phyloP scores from a whole-genome alignment of 2,888 invertebrate genomes.

The Hemaris fuciformis region DNA sequence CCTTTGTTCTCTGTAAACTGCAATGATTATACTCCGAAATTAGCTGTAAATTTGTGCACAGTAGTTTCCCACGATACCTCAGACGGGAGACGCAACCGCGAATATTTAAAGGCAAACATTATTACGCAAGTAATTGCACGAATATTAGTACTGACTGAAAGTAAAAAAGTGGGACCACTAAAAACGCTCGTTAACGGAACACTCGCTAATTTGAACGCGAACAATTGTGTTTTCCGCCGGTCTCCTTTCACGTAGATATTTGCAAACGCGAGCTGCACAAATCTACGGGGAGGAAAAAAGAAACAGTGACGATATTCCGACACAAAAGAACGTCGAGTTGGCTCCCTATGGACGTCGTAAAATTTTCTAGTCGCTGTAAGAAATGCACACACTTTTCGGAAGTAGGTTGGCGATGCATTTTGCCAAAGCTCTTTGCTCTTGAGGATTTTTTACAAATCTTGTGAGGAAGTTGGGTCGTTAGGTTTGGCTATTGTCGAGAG shows the following conservation, averaged over 20 bases:
- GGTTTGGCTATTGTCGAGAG: neutral
- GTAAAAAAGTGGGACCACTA: slow-evolving; percentile 29
- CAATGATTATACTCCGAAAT: neutral
- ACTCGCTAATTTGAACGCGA: slow-evolving; percentile 42
- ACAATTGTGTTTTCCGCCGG: slow-evolving; percentile 30
- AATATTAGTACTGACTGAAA: neutral
- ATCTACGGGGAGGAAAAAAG: slow-evolving; percentile 11
- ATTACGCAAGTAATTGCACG: neutral
- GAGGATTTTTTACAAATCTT: neutral
- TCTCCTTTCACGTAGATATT: slow-evolving; percentile 25
- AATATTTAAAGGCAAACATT: slow-evolving; percentile 2
- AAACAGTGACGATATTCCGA: slow-evolving; percentile 12
- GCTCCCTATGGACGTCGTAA: slow-evolving; percentile 18
- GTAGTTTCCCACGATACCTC: neutral
- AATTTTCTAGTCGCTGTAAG: slow-evolving; percentile 15
- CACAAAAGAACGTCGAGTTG: slow-evolving; percentile 18
- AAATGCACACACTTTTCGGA: slow-evolving; percentile 16
- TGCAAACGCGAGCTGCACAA: slow-evolving; percentile 26
- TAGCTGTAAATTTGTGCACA: neutral
- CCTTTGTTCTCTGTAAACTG: neutral
- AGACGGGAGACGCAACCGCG: neutral
- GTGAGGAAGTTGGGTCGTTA: neutral
- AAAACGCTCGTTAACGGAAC: slow-evolving; percentile 47
- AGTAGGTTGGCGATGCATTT: slow-evolving; percentile 1
- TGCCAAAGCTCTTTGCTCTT: neutral